A percentile compares a stretch with the other conserved stretches of the same genome.
Evolutionary conservation across 2,797 vertebrate genomes (phyloP).

Genomic region (Cossypha polioptera): DNA sequence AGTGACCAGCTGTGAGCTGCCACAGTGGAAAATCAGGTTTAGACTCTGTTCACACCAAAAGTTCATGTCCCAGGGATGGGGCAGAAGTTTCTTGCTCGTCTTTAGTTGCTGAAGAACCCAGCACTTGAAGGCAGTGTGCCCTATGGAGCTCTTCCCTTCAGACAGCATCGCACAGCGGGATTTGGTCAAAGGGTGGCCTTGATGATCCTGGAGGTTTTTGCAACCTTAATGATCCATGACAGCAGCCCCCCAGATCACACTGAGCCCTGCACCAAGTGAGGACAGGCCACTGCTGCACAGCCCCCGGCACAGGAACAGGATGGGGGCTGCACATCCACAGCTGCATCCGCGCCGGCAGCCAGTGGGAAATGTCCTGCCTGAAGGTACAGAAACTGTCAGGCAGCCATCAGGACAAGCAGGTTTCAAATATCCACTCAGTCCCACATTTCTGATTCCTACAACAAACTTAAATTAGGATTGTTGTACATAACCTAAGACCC

Average conservation of each 20-base stretch:
- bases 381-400: neutral
- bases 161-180: accelerated
- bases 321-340: neutral
- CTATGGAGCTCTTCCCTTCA: accelerated
- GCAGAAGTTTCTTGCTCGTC: neutral
- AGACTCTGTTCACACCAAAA: neutral
- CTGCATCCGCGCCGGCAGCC: neutral
- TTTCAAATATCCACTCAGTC: neutral
- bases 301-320: neutral
- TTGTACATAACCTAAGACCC: neutral
- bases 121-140: neutral
- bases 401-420: neutral
- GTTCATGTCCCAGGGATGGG: neutral
- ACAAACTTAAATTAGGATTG: neutral
- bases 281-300: neutral
- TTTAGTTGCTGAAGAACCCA: neutral
- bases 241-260: accelerated
- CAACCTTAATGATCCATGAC: neutral
- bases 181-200: neutral
- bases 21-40: neutral
- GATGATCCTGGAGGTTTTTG: neutral
- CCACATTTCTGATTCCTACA: neutral
- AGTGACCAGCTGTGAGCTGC: neutral
- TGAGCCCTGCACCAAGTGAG: neutral
- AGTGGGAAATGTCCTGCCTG: neutral